These are phyloP conservation scores for Mionectes olivaceus DNA, from an alignment of 2,797 vertebrate genomes.

Conservation along the genomic window DNA sequence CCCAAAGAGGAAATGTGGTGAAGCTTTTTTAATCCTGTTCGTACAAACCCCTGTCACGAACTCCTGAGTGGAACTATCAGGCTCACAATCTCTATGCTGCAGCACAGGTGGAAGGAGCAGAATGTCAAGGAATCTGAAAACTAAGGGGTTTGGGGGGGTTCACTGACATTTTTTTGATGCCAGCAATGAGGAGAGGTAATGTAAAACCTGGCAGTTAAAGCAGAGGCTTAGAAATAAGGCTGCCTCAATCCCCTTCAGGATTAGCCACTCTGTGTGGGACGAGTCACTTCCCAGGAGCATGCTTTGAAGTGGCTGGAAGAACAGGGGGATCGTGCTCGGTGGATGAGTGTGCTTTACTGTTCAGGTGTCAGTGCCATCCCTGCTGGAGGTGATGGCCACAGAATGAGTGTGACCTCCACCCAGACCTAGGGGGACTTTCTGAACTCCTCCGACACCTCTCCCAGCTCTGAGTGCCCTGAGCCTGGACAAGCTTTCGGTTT, in stretches of 20 bases:
- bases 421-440: not conserved
- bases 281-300: not conserved
- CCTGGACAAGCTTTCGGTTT: not conserved
- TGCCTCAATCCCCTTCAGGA: constrained; percentile 17
- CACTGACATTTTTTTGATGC: not conserved
- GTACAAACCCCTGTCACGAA: not conserved
- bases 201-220: constrained; percentile 22
- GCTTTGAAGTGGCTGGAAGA: not conserved
- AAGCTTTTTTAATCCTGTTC: not conserved
- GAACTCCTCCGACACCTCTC: not conserved
- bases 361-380: not conserved
- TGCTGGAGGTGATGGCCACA: not conserved
- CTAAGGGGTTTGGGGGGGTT: not conserved
- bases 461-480: not conserved
- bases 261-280: not conserved
- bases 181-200: not conserved
- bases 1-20: not conserved
- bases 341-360: not conserved
- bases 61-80: not conserved
- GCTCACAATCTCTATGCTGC: not conserved
- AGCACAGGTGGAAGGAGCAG: not conserved
- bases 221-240: constrained; percentile 33
- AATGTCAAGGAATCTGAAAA: not conserved
- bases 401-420: not conserved
- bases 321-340: not conserved